These are phyloP conservation scores for Ptychoptera contaminata DNA, from an alignment of 2,888 invertebrate species.

Conservation along the genomic window DNA sequence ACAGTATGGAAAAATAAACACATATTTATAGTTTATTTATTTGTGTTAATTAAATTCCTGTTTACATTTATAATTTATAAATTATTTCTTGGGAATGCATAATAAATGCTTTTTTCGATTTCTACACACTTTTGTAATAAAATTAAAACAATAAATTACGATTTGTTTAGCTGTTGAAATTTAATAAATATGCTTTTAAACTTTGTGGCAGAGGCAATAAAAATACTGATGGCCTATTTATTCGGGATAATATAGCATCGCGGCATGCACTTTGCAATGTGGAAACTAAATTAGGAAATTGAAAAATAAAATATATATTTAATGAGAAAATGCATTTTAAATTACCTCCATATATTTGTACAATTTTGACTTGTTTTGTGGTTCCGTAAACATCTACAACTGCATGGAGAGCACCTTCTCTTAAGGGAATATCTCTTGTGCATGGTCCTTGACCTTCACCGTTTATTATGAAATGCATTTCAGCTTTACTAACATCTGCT, in stretches of 20 bases:
- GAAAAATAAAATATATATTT: slow-evolving; percentile 5
- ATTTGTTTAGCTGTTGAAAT: background rate
- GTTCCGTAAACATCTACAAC: slow-evolving; percentile 96
- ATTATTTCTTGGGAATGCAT: no score
- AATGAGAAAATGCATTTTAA: slow-evolving; percentile 2
- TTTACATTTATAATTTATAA: no score
- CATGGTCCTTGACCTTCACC: slow-evolving; percentile 89
- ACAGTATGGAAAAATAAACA: no score
- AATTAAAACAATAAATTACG: no score
- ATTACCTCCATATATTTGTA: slow-evolving; percentile 78
- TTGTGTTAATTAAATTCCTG: no score
- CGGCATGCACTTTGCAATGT: slow-evolving; percentile 81
- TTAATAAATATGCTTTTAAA: slow-evolving; percentile 61
- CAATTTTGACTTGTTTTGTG: slow-evolving; percentile 86
- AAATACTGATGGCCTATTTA: slow-evolving; percentile 56
- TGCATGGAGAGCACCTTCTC: slow-evolving; percentile 67
- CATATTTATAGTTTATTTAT: no score
- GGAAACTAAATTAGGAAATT: slow-evolving; percentile 49
- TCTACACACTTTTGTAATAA: no score
- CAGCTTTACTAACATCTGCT: slow-evolving; percentile 54
- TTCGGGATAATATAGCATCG: slow-evolving; percentile 70
- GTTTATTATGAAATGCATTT: slow-evolving; percentile 94
- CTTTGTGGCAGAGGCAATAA: slow-evolving; percentile 73
- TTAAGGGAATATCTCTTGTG: slow-evolving; percentile 74
- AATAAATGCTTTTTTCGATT: no score